phyloP scores from a whole-genome alignment of 2,797 vertebrate species.

The Chaetodon trifasciatus region DNA sequence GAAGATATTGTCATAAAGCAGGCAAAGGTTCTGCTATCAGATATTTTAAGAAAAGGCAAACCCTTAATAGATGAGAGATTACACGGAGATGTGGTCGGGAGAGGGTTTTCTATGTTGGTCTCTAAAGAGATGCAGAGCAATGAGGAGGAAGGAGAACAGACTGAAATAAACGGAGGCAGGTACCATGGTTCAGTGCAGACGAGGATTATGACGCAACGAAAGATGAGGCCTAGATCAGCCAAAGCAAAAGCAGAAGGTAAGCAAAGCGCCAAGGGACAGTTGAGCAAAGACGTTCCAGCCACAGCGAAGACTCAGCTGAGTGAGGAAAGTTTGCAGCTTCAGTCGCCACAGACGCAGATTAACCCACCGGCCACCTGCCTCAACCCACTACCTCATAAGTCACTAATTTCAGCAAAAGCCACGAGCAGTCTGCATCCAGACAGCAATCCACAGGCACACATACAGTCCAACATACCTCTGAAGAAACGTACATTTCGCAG shows the following conservation, averaged over 20 bases:
- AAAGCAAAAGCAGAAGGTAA: conserved; percentile 59
- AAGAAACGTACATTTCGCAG: conserved; percentile 88
- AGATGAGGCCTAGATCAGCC: conserved; percentile 43
- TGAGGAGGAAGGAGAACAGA: conserved; percentile 34
- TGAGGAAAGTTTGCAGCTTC: conserved; percentile 34
- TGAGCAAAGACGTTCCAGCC: conserved; percentile 27
- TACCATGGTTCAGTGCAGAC: conserved; percentile 14
- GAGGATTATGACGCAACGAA: conserved; percentile 43
- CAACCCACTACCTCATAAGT: conserved; percentile 71
- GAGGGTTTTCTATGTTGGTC: conserved; percentile 17
- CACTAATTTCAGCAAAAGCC: conserved; percentile 58
- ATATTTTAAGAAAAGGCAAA: conserved; percentile 80
- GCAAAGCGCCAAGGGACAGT: conserved; percentile 43
- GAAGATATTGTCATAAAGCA: conserved; percentile 82
- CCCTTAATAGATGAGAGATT: conserved; percentile 46
- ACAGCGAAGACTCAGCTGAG: conserved; percentile 16
- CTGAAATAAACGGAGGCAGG: conserved; percentile 48
- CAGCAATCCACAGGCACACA: conserved; percentile 75
- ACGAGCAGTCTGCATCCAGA: conserved; percentile 56
- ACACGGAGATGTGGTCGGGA: conserved; percentile 35
- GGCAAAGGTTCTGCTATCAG: conserved; percentile 81
- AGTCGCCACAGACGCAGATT: conserved; percentile 32
- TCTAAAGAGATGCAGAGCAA: conserved; percentile 36
- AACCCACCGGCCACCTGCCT: conserved; percentile 51
- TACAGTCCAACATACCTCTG: conserved; percentile 86